Conservation (phyloP, 2,797 vertebrate genomes). For the Channallabes apus region DNA sequence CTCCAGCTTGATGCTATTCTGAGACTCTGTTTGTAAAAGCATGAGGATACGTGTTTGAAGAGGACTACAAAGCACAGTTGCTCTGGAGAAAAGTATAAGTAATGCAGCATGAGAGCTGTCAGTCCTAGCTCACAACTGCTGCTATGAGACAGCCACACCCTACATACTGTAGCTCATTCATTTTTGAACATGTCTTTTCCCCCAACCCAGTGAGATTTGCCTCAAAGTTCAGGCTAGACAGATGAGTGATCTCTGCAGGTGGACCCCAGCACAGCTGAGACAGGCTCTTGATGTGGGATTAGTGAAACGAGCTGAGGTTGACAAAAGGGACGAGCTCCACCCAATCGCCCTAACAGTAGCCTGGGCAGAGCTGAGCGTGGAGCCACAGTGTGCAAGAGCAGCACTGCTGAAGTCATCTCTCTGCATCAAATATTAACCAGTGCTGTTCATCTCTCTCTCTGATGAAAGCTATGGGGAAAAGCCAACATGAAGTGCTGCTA, state of each 20-base stretch:
- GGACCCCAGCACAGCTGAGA: slow-evolving; percentile 28
- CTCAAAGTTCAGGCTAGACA: slow-evolving; percentile 34
- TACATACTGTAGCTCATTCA: slow-evolving; percentile 13
- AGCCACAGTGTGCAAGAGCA: slow-evolving; percentile 33
- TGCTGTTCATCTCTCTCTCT: slow-evolving; percentile 34
- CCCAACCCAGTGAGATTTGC: background rate
- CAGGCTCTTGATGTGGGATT: slow-evolving; percentile 54
- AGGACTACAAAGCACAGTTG: background rate
- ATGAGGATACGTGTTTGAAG: background rate
- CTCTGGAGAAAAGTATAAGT: background rate
- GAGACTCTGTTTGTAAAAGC: background rate
- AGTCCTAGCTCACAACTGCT: background rate
- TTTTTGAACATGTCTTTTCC: background rate
- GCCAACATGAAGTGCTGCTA: background rate
- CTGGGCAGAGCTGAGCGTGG: background rate
- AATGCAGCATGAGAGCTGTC: background rate
- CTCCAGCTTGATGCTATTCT: background rate
- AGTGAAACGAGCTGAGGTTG: slow-evolving; percentile 17
- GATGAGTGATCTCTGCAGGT: slow-evolving; percentile 51
- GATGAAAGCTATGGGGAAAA: slow-evolving; percentile 36
- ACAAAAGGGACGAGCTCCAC: slow-evolving; percentile 14
- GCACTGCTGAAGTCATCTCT: slow-evolving; percentile 23
- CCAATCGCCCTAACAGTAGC: background rate
- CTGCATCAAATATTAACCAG: slow-evolving; percentile 45
- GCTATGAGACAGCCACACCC: slow-evolving; percentile 1